A percentile compares a stretch with the other conserved stretches of the same genome.
Conservation (phyloP, 2,797 vertebrate species). For the Eidolon dupreanum region DNA sequence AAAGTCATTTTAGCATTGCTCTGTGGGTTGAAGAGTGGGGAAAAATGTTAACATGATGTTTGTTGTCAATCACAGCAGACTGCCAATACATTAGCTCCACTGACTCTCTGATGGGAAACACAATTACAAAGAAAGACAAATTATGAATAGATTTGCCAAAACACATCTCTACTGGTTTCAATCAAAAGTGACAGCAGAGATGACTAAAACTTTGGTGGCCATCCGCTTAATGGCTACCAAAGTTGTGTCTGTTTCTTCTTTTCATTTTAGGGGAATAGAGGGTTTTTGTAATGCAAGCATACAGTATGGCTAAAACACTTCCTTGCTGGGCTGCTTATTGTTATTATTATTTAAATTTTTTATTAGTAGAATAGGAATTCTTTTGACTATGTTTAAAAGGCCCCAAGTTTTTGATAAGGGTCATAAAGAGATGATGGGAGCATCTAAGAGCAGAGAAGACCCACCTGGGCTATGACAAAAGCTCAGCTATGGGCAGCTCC, state of each 20-base stretch:
- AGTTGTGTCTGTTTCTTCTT: neutral
- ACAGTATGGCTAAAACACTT: neutral
- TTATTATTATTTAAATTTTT: neutral
- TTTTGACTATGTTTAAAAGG: neutral
- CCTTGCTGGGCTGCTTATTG: neutral
- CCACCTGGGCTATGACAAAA: neutral
- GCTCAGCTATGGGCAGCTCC: neutral
- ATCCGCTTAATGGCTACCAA: neutral
- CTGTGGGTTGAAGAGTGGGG: constrained; percentile 69
- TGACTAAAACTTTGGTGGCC: constrained; percentile 3
- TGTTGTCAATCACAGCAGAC: constrained; percentile 54
- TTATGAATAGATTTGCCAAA: constrained; percentile 62
- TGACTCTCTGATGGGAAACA: constrained; percentile 67
- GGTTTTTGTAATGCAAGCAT: neutral
- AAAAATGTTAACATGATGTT: constrained; percentile 65
- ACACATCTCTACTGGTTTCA: constrained; percentile 61
- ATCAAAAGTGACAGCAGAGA: constrained; percentile 58
- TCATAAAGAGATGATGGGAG: neutral
- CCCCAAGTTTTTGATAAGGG: neutral
- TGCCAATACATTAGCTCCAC: constrained; percentile 54
- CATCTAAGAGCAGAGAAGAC: neutral
- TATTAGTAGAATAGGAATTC: neutral
- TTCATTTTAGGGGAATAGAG: neutral
- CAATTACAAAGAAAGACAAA: constrained; percentile 70
- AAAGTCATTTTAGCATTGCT: constrained; percentile 67